phyloP scores from a whole-genome alignment of 2,113 vertebrate genomes.

The Electrona antarctica region DNA sequence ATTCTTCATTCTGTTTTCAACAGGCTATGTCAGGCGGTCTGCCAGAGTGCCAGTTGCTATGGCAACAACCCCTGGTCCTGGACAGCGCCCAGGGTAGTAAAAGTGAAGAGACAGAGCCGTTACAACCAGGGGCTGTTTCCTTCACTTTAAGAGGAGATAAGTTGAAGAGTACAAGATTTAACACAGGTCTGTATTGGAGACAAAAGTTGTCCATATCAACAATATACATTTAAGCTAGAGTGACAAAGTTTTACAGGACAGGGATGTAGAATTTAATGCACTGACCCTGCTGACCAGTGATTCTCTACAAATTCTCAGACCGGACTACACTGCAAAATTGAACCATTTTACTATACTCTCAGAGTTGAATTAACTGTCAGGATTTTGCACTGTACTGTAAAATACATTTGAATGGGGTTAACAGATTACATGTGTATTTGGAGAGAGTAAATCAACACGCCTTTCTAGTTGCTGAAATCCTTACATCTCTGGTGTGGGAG shows the following conservation, averaged over 20 bases:
- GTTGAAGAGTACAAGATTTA: constrained; percentile 54
- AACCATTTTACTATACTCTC: too few relatives aligned
- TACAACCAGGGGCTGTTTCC: constrained; percentile 32
- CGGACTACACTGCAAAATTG: background rate
- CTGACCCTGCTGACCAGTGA: constrained; percentile 12
- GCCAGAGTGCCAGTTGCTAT: constrained; percentile 44
- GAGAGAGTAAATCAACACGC: constrained; percentile 3
- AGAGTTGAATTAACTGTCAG: too few relatives aligned
- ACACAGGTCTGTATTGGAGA: constrained; percentile 36
- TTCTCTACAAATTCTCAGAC: constrained; percentile 35
- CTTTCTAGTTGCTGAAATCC: background rate
- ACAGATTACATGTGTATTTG: background rate
- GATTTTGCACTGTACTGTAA: too few relatives aligned
- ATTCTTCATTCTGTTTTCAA: constrained; percentile 58
- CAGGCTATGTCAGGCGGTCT: constrained; percentile 55
- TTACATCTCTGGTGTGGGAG: background rate
- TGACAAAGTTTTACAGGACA: constrained; percentile 32
- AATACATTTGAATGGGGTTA: too few relatives aligned
- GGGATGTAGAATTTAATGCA: constrained; percentile 9
- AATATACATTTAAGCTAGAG: constrained; percentile 46
- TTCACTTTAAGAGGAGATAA: constrained; percentile 16
- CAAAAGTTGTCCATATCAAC: constrained; percentile 38
- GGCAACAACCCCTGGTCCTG: constrained; percentile 56
- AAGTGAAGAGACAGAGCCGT: constrained; percentile 51
- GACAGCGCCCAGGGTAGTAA: constrained; percentile 65